Evolutionary conservation across 2,888 invertebrate species (phyloP), one percentile per base, ranked within the genome.

Genomic region (Mesorhabditis spiculigera): DNA sequence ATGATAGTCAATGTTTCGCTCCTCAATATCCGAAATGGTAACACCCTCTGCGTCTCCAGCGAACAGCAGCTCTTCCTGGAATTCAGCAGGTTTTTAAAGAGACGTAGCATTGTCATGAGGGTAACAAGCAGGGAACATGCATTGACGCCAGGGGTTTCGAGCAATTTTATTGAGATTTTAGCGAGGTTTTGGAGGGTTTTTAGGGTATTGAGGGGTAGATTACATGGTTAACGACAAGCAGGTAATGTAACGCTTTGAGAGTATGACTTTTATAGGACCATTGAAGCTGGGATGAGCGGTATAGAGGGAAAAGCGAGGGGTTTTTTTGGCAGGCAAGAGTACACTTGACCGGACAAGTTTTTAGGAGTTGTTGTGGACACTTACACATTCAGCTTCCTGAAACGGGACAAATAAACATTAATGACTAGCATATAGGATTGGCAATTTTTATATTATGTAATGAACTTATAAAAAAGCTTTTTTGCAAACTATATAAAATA

Each of bases 371-470:
- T 50, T 50, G 8, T 10, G 58, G 65, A 71, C 76, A 84, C 84
- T 84, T 81, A 84, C 84, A 81, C 84, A 84, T 74, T 78, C 81
- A 67, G 81, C 80, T 71, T 84, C 84, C 84, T 84, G 82, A 77
- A 84, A 82, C 68, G 50, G 45, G 66, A 69, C 43, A 63, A 63
- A 50, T 13, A 50, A n/a, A 50, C 58, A 28, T 28, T 28, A 28
- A 28, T 28, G 58, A n/a, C n/a, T n/a, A n/a, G n/a, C n/a, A n/a
- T n/a, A n/a, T n/a, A n/a, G n/a, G n/a, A n/a, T n/a, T n/a, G n/a
- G n/a, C n/a, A n/a, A n/a, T n/a, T n/a, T n/a, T n/a, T n/a, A n/a
- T n/a, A n/a, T n/a, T n/a, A n/a, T n/a, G n/a, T n/a, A n/a, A n/a
- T n/a, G n/a, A n/a, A n/a, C n/a, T n/a, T n/a, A n/a, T n/a, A n/a